Conservation (phyloP, 2,113 vertebrate species). For the Pardalotus punctatus region DNA sequence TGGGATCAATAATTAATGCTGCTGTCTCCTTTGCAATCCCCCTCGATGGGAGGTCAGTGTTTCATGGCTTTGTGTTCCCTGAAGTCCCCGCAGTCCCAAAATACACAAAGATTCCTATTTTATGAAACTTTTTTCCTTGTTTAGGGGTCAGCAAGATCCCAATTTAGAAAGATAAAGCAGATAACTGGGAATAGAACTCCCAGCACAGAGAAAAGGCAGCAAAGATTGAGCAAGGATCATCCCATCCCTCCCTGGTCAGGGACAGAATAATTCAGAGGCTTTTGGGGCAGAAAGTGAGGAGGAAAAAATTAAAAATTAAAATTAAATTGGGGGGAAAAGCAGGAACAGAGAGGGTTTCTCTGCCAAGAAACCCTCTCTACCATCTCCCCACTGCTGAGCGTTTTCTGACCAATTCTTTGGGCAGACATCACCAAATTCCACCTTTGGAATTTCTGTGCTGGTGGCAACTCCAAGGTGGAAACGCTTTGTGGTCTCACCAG, state of each 20-base stretch:
- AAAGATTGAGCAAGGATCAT: background rate
- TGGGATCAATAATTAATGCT: slow-evolving; percentile 55
- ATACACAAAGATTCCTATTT: background rate
- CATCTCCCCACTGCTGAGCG: background rate
- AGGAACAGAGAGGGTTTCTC: background rate
- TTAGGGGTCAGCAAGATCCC: background rate
- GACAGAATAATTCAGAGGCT: background rate
- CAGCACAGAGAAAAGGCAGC: background rate
- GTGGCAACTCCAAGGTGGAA: background rate
- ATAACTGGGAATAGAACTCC: background rate
- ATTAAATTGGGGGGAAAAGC: background rate
- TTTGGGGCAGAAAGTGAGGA: background rate
- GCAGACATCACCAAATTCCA: background rate
- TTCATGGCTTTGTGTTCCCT: background rate
- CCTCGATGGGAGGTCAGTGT: background rate
- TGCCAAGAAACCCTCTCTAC: background rate
- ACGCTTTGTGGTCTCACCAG: background rate
- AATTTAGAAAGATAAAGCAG: background rate
- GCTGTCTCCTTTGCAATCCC: background rate
- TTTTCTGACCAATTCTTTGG: background rate
- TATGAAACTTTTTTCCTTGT: background rate
- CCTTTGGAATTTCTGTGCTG: background rate
- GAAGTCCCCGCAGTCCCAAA: background rate
- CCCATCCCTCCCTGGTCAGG: background rate
- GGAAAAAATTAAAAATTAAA: too few species aligned